phyloP scores from a whole-genome alignment of 2,797 vertebrate genomes.

The Mormyrus proboscirostris region DNA sequence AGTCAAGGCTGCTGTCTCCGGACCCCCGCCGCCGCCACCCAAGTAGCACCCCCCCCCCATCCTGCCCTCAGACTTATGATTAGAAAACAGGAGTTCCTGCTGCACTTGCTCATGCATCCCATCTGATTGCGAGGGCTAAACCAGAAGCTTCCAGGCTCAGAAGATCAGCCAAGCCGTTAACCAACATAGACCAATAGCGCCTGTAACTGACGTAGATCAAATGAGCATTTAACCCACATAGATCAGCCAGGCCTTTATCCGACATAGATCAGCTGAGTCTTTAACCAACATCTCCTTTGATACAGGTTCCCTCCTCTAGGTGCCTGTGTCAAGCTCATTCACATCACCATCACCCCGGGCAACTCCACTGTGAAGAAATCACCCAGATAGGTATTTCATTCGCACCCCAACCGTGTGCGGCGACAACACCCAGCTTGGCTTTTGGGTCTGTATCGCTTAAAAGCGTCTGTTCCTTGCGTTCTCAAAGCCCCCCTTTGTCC shows the following conservation, averaged over 20 bases:
- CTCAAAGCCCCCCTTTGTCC: not conserved
- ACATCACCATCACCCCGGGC: slow-evolving; percentile 34
- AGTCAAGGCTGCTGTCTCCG: slow-evolving; percentile 34
- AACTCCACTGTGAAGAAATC: slow-evolving; percentile 30
- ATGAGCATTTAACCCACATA: not conserved
- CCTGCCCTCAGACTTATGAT: slow-evolving; percentile 42
- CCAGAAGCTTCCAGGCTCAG: not conserved
- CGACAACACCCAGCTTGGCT: not conserved
- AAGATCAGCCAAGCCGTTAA: slow-evolving; percentile 14
- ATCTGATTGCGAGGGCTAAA: not conserved
- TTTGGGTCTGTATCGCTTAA: slow-evolving; percentile 9
- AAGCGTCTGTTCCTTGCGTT: not conserved
- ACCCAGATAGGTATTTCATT: not conserved
- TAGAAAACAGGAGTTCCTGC: slow-evolving; percentile 55
- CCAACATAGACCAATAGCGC: slow-evolving; percentile 29
- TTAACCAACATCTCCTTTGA: slow-evolving; percentile 47
- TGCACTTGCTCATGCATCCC: slow-evolving; percentile 49
- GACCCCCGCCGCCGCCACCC: slow-evolving; percentile 16
- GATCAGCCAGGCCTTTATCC: not conserved
- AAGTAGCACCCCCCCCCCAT: not conserved
- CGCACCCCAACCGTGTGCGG: not conserved
- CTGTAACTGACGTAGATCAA: slow-evolving; percentile 34
- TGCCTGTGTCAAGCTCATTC: slow-evolving; percentile 40
- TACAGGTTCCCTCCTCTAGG: slow-evolving; percentile 36
- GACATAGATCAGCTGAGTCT: slow-evolving; percentile 30